Base-by-base conservation (phyloP, 2,797 vertebrate genomes). In the Oryzias dopingdopingensis region DNA sequence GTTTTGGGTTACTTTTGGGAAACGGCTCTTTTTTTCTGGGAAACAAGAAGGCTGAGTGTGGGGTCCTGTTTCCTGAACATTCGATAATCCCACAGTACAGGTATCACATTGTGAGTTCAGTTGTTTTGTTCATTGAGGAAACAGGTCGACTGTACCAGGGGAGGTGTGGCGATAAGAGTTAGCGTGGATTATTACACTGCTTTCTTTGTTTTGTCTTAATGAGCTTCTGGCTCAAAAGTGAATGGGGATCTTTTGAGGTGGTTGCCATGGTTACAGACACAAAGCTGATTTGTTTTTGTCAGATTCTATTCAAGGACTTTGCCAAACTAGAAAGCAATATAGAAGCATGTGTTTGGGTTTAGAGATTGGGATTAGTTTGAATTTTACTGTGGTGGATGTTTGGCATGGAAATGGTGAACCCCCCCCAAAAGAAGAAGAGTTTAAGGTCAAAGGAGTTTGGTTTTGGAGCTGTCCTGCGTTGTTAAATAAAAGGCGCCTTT, bases 181-280 rank as follows among this genome's bases (percentile, higher is more conserved):
- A 22, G 43, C 29, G 44, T 49, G 18, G 45, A 37, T 71, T 62
- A 66, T 54, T 53, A 68, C 56, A 61, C 50, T 59, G 59, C 42
- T 7, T 5, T 76, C 72, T 82, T 84, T 81, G 77, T 86, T 80
- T 74, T 62, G 56, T 73, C 62, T 46, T 79, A 83, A 84, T 81
- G 74, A 81, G 62, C 62, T 6, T 42, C 32, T 22, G 10, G 6
- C 17, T 67, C 63, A 12, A 54, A 43, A n/a, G 67, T 59, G 46
- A 79, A 74, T 49, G 17, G 52, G 70, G 15, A 14, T 22, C 22
- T 56, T 58, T 52, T 52, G 12, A 62, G 48, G 49, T 26, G 14
- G 63, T 56, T 17, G 4, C 71, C 49, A 58, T 54, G 47, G 58
- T 15, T 42, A 78, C 47, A 18, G 49, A n/a, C 29, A 56, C 69